These are phyloP conservation scores for Psix sp. DNA, from an alignment of 1,140 invertebrate genomes.

Conservation along the genomic window DNA sequence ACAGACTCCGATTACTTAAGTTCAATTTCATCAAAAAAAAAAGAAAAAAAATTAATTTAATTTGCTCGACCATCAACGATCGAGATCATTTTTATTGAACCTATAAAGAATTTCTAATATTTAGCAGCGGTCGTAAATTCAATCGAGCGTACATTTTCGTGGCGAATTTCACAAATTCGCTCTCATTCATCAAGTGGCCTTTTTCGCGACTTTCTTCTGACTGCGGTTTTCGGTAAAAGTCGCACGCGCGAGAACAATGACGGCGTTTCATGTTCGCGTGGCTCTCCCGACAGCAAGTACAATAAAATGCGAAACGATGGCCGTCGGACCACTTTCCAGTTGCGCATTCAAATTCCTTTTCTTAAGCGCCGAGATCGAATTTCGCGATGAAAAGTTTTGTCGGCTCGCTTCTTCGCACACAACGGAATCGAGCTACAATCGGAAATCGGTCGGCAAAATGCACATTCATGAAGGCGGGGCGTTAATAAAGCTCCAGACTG, in stretches of 20 bases:
- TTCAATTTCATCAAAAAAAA: too few species aligned
- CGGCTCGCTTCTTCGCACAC: conserved; percentile 31
- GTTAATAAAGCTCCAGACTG: too few species aligned
- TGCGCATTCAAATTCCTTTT: conserved; percentile 32
- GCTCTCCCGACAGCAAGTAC: conserved; percentile 7
- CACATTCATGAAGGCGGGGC: conserved; percentile 6
- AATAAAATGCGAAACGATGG: conserved; percentile 12
- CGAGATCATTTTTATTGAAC: too few species aligned
- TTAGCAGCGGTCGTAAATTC: too few species aligned
- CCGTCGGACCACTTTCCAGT: conserved; percentile 45
- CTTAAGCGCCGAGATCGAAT: conserved; percentile 20
- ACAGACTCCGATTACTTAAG: too few species aligned
- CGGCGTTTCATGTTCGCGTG: conserved; percentile 8
- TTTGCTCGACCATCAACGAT: too few species aligned
- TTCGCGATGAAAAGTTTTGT: conserved; percentile 24
- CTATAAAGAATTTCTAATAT: too few species aligned
- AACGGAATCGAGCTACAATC: conserved; percentile 17
- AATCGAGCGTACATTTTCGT: too few species aligned
- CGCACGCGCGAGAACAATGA: conserved; percentile 28
- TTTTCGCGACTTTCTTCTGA: conserved; percentile 20
- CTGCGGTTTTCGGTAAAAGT: conserved; percentile 45
- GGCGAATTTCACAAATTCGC: too few species aligned
- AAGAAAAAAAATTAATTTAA: too few species aligned
- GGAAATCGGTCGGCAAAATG: conserved; percentile 20
- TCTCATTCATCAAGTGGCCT: too few species aligned